A percentile compares a stretch with the other conserved stretches of the same genome.
Evolutionary conservation across 1,140 invertebrate species (phyloP).

Genomic region (Euborellia annulipes): DNA sequence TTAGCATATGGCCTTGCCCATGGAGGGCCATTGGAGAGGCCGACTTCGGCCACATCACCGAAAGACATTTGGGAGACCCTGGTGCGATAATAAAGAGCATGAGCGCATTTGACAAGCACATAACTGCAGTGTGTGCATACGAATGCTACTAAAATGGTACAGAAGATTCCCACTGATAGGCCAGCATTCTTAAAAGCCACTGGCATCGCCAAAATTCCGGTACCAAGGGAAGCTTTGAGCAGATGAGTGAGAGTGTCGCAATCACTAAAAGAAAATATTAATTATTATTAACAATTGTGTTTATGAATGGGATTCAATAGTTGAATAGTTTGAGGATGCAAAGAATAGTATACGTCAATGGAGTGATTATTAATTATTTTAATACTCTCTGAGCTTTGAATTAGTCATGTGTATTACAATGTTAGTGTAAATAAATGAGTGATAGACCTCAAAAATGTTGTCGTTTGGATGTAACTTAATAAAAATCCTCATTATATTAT

Average conservation of each 20-base stretch:
- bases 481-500: no score
- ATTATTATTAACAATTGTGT: slow-evolving; percentile 8
- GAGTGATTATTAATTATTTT: slow-evolving; percentile 7
- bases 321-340: not conserved
- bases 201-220: slow-evolving; percentile 83
- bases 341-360: not conserved
- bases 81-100: slow-evolving; percentile 54
- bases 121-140: slow-evolving; percentile 78
- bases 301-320: not conserved
- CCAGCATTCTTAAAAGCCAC: slow-evolving; percentile 67
- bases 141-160: slow-evolving; percentile 61
- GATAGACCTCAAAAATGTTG: no score
- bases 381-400: no score
- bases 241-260: slow-evolving; percentile 72
- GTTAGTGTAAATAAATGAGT: no score
- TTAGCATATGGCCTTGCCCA: slow-evolving; percentile 41
- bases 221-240: slow-evolving; percentile 75
- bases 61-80: slow-evolving; percentile 54
- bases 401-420: no score
- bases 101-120: slow-evolving; percentile 67
- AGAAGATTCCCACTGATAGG: slow-evolving; percentile 54
- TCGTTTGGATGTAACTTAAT: no score
- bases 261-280: slow-evolving; percentile 36
- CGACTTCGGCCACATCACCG: slow-evolving; percentile 57
- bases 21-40: slow-evolving; percentile 51